Evolutionary conservation across 1,140 invertebrate species (phyloP).

Genomic region (Drosophila aff.): DNA sequence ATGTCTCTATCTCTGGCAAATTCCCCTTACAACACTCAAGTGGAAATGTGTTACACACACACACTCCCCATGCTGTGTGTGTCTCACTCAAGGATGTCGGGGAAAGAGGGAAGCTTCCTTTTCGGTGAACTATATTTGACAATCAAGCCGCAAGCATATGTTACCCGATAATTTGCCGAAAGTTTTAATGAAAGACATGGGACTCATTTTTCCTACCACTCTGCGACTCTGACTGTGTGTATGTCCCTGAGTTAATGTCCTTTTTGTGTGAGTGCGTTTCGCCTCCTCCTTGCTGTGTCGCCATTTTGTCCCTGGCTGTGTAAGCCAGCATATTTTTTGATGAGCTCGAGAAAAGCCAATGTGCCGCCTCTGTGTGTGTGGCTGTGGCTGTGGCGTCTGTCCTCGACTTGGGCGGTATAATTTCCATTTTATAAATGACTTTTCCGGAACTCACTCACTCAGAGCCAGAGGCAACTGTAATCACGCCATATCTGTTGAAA

Average conservation of each 20-base stretch:
- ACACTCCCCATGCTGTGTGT: constrained; percentile 25
- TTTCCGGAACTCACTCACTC: constrained; percentile 40
- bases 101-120: constrained; percentile 13
- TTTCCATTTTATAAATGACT: constrained; percentile 79
- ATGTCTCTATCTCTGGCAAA: constrained; percentile 44
- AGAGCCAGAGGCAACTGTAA: constrained; percentile 72
- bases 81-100: constrained; percentile 35
- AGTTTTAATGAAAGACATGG: constrained; percentile 85
- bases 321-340: constrained; percentile 72
- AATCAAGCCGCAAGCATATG: constrained; percentile 84
- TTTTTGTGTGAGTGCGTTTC: constrained; percentile 39
- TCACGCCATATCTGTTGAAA: constrained; percentile 82
- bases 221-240: constrained; percentile 8
- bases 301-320: constrained; percentile 63
- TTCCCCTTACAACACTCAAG: constrained; percentile 81
- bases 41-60: constrained; percentile 71
- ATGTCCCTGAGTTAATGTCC: constrained; percentile 44
- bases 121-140: constrained; percentile 65
- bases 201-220: constrained; percentile 79
- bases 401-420: constrained; percentile 51
- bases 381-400: constrained; percentile 15
- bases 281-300: constrained; percentile 46
- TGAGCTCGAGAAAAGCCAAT: constrained; percentile 71
- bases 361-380: constrained; percentile 22
- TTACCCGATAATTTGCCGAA: constrained; percentile 85